Base-by-base conservation (phyloP, 2,113 vertebrate species). In the Arizona elegans region DNA sequence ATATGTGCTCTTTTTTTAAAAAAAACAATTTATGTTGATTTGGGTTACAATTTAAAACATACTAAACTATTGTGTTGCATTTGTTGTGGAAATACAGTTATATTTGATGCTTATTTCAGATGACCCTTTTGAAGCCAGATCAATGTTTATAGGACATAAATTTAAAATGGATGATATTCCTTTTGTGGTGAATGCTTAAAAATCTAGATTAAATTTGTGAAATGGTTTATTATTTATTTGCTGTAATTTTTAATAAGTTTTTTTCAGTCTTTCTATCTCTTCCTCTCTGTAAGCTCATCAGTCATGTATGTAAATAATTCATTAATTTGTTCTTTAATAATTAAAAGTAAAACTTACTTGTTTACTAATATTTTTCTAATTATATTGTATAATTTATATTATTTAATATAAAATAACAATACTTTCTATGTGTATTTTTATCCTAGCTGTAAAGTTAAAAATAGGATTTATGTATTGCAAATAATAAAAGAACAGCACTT, bases 251-350 rank as follows among this genome's bases (percentile, higher is more conserved):
- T 81, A 81, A 81, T 81, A 89, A 92, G 55, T 26, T 38, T 38
- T 24, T 70, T 89, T 89, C 53, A 81, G 87, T 56, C 17, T 53
- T 89, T 24, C 92, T 91, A 70, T 75, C 52, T 0, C 70, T 52
- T 38, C 29, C 4, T 0, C 8, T 92, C 29, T 38, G 38, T 55
- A 21, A 91, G 8, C n/a, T 94, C 91, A 56, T 43, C 94, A 95
- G 85, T 86, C 50, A 24, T 56, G 1, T 87, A 65, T 93, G 43
- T 91, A 62, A 91, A 91, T 75, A 90, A 96, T 89, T 95, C 38
- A 92, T 92, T 91, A 56, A 94, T 43, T 13, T 89, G 47, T 54
- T 92, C 92, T 92, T 5, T 75, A 95, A 43, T 95, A 93, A 94
- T 95, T 96, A 1, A 50, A 92, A 92, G 13, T 89, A 92, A 89